Evolutionary conservation across 2,113 vertebrate species (phyloP).

Genomic region (Orthonyx spaldingii): DNA sequence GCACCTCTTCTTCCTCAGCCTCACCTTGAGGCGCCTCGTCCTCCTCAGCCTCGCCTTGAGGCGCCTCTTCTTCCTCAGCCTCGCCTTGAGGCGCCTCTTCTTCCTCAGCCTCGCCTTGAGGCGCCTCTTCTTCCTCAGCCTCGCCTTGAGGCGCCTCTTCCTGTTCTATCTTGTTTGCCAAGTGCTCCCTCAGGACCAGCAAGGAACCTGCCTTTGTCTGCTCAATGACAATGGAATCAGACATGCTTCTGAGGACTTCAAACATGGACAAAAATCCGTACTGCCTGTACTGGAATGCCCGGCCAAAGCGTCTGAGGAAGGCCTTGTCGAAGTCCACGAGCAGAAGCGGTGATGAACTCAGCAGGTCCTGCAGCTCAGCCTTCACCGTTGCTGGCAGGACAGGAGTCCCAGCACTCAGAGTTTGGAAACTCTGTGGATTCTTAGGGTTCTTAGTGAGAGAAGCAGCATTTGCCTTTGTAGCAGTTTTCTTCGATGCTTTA

Average conservation of each 20-base stretch:
- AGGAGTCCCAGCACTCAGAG: slow-evolving; percentile 54
- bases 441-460: neutral
- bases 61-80: neutral
- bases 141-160: neutral
- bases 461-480: neutral
- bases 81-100: too few species aligned
- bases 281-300: slow-evolving; percentile 66
- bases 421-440: neutral
- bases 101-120: neutral
- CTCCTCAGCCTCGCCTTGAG: rapidly evolving
- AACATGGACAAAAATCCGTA: slow-evolving; percentile 84
- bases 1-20: neutral
- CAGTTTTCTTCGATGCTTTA: neutral
- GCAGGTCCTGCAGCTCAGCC: slow-evolving; percentile 79
- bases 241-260: slow-evolving; percentile 77
- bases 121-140: neutral
- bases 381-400: slow-evolving; percentile 77
- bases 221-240: slow-evolving; percentile 74
- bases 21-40: neutral
- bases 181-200: slow-evolving; percentile 68
- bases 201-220: slow-evolving; percentile 80
- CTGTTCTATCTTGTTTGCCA: neutral
- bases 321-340: slow-evolving; percentile 77
- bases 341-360: slow-evolving; percentile 78
- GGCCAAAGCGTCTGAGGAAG: slow-evolving; percentile 78